Evolutionary conservation across 2,888 invertebrate genomes (phyloP), one percentile per base, ranked within the genome.

Genomic region (Torymus auratus): DNA sequence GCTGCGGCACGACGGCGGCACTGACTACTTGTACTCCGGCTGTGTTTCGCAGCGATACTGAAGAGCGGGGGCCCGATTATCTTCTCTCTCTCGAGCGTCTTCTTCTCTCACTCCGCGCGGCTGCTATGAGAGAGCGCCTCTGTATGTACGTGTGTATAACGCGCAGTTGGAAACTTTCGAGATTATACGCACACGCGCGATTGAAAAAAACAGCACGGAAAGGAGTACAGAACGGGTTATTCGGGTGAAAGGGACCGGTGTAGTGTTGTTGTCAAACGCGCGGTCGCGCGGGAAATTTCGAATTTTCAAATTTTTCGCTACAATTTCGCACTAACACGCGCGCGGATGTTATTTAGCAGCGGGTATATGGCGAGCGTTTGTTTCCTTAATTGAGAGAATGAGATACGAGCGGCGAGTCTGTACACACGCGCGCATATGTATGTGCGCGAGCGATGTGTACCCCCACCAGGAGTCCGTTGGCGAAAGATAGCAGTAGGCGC

Each of bases 361-460:
- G 28, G 3, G 28, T 28, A 28, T 28, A 4, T 28, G 28, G 5
- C 14, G n/a, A 10, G 23, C 28, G 41, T 10, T 56, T 69, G 55
- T 69, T 69, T 69, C 68, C 68, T 69, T 69, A 69, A 69, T 69
- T 69, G 56, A 69, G 68, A 69, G 68, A n/a, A 69, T n/a, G 55
- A 69, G 68, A 28, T 23, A 56, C 14, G 4, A 15, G 60, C 28
- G 28, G 20, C 20, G 20, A 20, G 20, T 2, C 28, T 28, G 3
- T 28, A 28, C 7, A 28, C 7, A 28, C 7, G 3, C 7, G 28
- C 7, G 28, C 7, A 4, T 28, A 4, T 28, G 28, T 28, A 7
- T 2, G 7, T 28, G 3, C 3, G 1, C 28, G 28, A 28, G 28
- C 1, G 5, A 7, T 2, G 28, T 28, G 28, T 28, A 2, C 28